Base-by-base conservation (phyloP, 2,113 vertebrate genomes). In the Forbesichthys agassizii region DNA sequence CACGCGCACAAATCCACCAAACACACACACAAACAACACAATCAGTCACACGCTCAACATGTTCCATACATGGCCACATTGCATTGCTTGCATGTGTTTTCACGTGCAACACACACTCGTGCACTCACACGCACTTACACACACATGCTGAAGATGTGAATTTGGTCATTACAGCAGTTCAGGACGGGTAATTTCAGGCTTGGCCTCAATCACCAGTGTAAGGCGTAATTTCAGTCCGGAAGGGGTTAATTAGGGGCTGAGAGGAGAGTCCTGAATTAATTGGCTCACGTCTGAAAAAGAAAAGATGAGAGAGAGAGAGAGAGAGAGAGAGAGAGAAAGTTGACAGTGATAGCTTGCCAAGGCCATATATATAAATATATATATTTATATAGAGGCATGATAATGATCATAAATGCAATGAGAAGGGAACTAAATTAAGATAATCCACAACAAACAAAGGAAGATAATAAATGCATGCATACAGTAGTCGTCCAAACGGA, bases 191-290 rank as follows among this genome's bases (percentile, higher is more conserved):
- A 89, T 91, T 90, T 90, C 86, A 85, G 85, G 71, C 85, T 89
- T 89, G 85, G 81, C 89, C 84, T 90, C 86, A 90, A 86, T 89
- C 87, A 89, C 79, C 73, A 78, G 80, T 82, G 84, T 88, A 84
- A 85, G 78, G 84, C 81, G 81, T 90, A 83, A 86, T 85, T 86
- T 83, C 70, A 87, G 85, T 90, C 85, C 86, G 89, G 84, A 91
- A 90, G 86, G 92, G 88, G 89, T 90, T 92, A 90, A 90, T 92
- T 89, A 85, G 81, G 84, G 88, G 86, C 86, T 77, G 75, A 48
- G 61, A 82, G 68, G 69, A 84, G 71, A 89, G 82, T 73, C 80
- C 82, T 77, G 72, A 87, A 91, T 90, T 91, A 84, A 91, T 91
- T 90, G 80, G 85, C 80, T 86, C 75, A 64, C 81, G 79, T 77